These are phyloP conservation scores for Andrena hattorfiana DNA, from an alignment of 2,888 invertebrate genomes.

Conservation along the genomic window DNA sequence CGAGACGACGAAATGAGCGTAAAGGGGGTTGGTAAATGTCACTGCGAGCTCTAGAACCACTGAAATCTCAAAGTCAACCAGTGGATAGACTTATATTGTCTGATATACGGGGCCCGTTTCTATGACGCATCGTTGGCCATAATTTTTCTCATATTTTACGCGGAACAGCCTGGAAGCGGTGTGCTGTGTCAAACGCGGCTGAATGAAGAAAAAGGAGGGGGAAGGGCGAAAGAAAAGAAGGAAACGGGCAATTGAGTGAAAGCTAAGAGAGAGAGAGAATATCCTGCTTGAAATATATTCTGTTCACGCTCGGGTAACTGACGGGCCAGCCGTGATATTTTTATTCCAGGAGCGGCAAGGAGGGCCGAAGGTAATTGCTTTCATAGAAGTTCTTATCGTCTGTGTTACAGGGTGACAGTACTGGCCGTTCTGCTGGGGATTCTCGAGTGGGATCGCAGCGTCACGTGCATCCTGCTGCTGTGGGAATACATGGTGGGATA, in stretches of 20 bases:
- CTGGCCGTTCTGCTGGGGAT: slow-evolving; percentile 87
- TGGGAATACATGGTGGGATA: slow-evolving; percentile 88
- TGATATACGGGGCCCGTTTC: slow-evolving; percentile 10
- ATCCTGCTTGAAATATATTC: slow-evolving; percentile 18
- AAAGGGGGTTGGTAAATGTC: slow-evolving; percentile 37
- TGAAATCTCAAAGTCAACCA: slow-evolving; percentile 2
- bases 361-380: background rate
- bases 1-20: slow-evolving; percentile 30
- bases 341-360: background rate
- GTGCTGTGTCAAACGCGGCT: background rate
- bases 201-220: background rate
- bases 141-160: background rate
- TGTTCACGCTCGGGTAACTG: slow-evolving; percentile 25
- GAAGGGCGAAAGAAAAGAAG: background rate
- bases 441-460: slow-evolving; percentile 86
- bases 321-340: slow-evolving; percentile 26
- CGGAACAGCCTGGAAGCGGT: background rate
- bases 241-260: background rate
- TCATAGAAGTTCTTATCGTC: slow-evolving; percentile 33
- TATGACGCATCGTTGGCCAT: too few species aligned
- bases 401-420: slow-evolving; percentile 87
- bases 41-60: slow-evolving; percentile 1
- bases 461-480: slow-evolving; percentile 86
- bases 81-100: slow-evolving; percentile 20
- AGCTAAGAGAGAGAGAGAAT: background rate